phyloP scores from a whole-genome alignment of 1,140 invertebrate genomes.

The Holotrichia oblita region DNA sequence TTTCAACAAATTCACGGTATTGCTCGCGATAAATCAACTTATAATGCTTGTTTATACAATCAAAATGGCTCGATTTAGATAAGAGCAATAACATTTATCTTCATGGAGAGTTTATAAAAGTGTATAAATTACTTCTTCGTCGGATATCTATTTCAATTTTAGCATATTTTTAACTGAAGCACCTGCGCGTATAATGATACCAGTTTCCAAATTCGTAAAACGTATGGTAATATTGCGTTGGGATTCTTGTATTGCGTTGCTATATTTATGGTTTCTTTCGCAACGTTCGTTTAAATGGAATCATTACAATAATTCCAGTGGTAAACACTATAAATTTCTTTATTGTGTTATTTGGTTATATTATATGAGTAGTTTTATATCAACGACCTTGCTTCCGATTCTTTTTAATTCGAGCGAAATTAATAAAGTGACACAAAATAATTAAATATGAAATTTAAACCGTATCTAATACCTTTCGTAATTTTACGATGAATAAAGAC shows the following conservation, averaged over 20 bases:
- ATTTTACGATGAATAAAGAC: neutral
- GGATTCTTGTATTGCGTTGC: neutral
- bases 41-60: conserved; percentile 14
- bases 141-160: conserved; percentile 5
- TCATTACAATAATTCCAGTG: neutral
- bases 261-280: neutral
- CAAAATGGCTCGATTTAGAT: conserved; percentile 7
- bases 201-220: neutral
- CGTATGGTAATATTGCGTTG: neutral
- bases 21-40: neutral
- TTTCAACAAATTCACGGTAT: conserved; percentile 4
- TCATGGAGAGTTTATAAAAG: neutral
- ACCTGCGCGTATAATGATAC: neutral
- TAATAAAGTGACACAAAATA: neutral
- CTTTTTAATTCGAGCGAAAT: too few relatives aligned
- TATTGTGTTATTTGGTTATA: neutral
- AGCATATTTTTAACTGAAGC: neutral
- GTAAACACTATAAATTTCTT: neutral
- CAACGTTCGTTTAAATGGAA: neutral
- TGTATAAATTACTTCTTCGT: neutral
- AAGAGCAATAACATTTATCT: neutral
- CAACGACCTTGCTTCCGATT: too few relatives aligned
- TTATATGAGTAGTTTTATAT: too few relatives aligned
- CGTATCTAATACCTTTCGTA: neutral
- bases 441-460: conserved; percentile 9